A percentile compares a stretch with the other conserved stretches of the same genome.
Conservation (phyloP, 2,888 invertebrate species). For the Xestia xanthographa region DNA sequence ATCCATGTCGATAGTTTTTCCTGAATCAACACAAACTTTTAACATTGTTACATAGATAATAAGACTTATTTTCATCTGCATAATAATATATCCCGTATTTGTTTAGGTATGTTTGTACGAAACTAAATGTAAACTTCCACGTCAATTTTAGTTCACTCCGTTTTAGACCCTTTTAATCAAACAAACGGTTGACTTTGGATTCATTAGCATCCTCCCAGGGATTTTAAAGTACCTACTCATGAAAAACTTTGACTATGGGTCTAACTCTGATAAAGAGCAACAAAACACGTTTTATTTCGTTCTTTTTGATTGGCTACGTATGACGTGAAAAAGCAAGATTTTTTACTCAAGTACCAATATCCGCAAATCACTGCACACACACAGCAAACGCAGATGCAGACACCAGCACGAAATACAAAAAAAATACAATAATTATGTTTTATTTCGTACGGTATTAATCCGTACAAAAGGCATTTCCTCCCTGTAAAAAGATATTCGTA, state of each 20-base stretch:
- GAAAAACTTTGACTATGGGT: neutral
- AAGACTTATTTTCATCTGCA: slow-evolving; percentile 2
- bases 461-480: neutral
- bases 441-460: no score
- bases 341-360: no score
- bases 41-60: slow-evolving; percentile 10
- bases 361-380: no score
- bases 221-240: neutral
- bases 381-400: no score
- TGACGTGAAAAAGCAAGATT: no score
- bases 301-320: no score
- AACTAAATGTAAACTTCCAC: slow-evolving; percentile 14
- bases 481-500: no score
- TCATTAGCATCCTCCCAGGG: slow-evolving; percentile 17
- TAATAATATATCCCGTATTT: slow-evolving; percentile 11
- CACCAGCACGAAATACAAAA: no score
- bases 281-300: no score
- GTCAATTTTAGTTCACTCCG: neutral
- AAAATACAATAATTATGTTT: no score
- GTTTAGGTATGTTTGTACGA: slow-evolving; percentile 27
- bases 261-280: neutral
- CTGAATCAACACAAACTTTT: slow-evolving; percentile 17
- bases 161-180: slow-evolving; percentile 18
- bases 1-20: slow-evolving; percentile 7
- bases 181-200: slow-evolving; percentile 4